phyloP scores from a whole-genome alignment of 1,140 invertebrate genomes.

The Leptoteleia sp. region DNA sequence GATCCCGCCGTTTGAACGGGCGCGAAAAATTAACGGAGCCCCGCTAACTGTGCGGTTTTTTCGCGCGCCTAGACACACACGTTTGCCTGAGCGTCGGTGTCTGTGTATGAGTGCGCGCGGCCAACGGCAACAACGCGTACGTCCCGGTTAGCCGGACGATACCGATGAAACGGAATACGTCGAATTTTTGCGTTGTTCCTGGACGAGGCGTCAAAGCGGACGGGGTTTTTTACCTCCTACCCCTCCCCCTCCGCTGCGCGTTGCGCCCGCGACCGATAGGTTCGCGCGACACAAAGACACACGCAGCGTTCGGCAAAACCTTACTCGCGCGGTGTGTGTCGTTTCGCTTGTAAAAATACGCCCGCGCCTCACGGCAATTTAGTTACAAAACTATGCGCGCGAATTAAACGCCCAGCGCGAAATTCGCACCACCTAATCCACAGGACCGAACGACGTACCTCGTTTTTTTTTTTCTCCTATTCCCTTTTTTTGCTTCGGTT shows the following conservation, averaged over 20 bases:
- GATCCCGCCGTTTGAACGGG: slow-evolving; percentile 22
- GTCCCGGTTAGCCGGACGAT: slow-evolving; percentile 40
- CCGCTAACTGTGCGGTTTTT: too few relatives aligned
- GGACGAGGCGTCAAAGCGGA: slow-evolving; percentile 59
- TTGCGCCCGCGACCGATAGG: slow-evolving; percentile 4
- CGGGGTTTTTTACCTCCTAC: too few relatives aligned
- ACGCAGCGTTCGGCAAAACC: slow-evolving; percentile 34
- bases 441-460: slow-evolving; percentile 37
- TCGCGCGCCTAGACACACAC: too few relatives aligned
- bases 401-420: slow-evolving; percentile 66
- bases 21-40: slow-evolving; percentile 32
- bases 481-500: slow-evolving; percentile 9
- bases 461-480: slow-evolving; percentile 10
- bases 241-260: too few relatives aligned
- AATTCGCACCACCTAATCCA: slow-evolving; percentile 57
- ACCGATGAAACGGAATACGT: too few relatives aligned
- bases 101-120: too few relatives aligned
- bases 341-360: slow-evolving; percentile 75
- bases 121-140: too few relatives aligned
- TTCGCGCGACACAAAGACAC: slow-evolving; percentile 34
- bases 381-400: slow-evolving; percentile 64
- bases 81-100: slow-evolving; percentile 54
- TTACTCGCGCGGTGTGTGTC: slow-evolving; percentile 56
- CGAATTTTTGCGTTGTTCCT: too few relatives aligned
- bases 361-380: slow-evolving; percentile 67